Base-by-base conservation (phyloP, 2,888 invertebrate species). In the Pardosa pseudoannulata region DNA sequence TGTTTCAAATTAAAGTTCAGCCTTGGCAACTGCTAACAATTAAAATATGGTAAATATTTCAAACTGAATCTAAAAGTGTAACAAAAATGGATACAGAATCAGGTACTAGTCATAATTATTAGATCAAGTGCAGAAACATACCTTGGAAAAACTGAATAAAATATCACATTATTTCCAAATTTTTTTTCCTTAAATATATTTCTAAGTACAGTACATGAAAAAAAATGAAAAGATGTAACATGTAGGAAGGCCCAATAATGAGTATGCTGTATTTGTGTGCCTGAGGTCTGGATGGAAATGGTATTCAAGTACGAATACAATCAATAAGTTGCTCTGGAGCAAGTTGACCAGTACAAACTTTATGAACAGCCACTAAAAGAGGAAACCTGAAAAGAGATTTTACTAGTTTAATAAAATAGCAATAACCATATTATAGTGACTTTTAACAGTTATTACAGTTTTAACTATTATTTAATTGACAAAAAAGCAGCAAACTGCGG, bases 281-380 rank as follows among this genome's bases (percentile, higher is more conserved):
- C n/a, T 56, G 19, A 56, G 11, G 56, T 56, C 16, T 23, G 56
- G 56, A 56, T 56, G 56, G 56, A 56, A 19, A 32, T 19, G 29
- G 28, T 32, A 16, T 67, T 67, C 36, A 79, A 28, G 86, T 95
- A 92, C 97, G 95, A 92, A 99, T 96, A 93, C 96, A 96, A 91
- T 97, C 95, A 90, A 99, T 96, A 92, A 99, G 94, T 90, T 96
- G 95, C 76, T 92, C 92, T 1, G 97, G 95, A 90, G 94, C 94
- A 90, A 97, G 91, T 91, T 96, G 94, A 88, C 96, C 96, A 88
- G 94, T 94, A 92, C 98, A 99, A 91, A 99, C 98, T 91, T 94
- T 95, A 93, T 97, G 97, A 90, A 99, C 96, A 62, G 98, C 96
- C 39, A 97, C 97, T 92, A 99, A 99, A 72, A 99, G 93, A 0